These are phyloP conservation scores for Halichoeres trimaculatus DNA, from an alignment of 2,113 vertebrate species.

Conservation along the genomic window DNA sequence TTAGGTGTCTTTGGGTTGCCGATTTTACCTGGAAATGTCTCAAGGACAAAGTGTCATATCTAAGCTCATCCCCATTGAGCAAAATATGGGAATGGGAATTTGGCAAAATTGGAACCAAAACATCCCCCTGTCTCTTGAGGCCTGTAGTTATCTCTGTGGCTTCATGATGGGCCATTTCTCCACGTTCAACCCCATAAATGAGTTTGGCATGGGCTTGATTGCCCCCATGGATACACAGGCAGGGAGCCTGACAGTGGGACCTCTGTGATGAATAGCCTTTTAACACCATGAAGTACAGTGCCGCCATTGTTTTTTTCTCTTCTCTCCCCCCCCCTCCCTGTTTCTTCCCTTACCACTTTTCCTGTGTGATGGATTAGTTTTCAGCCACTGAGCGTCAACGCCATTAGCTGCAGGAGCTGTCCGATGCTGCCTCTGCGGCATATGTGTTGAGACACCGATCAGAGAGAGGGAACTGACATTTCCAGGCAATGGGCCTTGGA, in stretches of 20 bases:
- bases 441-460: conserved; percentile 65
- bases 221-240: conserved; percentile 71
- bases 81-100: not conserved
- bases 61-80: not conserved
- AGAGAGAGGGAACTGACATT: conserved; percentile 54
- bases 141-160: conserved; percentile 44
- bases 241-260: conserved; percentile 77
- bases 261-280: conserved; percentile 83
- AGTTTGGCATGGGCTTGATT: conserved; percentile 78
- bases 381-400: conserved; percentile 75
- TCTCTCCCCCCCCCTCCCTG: conserved; percentile 16
- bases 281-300: conserved; percentile 80
- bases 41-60: not conserved
- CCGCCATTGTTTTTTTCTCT: conserved; percentile 68
- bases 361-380: conserved; percentile 80
- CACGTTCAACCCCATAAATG: conserved; percentile 61
- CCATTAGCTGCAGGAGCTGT: conserved; percentile 74
- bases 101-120: not conserved
- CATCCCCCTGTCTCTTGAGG: conserved; percentile 9
- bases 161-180: conserved; percentile 76
- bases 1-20: not conserved
- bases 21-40: not conserved
- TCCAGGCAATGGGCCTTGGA: conserved; percentile 64
- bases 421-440: conserved; percentile 46
- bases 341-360: conserved; percentile 34